Conservation (phyloP, 2,113 vertebrate species). For the Leucopsar rothschildi region DNA sequence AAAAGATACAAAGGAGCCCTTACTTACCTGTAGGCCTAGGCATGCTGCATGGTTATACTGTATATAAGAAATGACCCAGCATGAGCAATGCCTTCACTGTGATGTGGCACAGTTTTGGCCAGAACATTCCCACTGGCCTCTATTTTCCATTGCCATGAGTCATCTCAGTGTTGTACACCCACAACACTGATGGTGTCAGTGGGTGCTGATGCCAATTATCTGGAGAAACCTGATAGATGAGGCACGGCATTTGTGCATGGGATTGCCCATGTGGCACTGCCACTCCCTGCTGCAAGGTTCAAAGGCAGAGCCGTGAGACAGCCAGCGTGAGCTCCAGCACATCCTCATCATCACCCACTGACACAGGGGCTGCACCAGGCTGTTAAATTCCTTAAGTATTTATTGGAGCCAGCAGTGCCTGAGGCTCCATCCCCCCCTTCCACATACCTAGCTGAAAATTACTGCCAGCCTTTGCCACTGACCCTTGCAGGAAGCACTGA, state of each 20-base stretch:
- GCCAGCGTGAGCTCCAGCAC: not conserved
- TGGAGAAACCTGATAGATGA: not conserved
- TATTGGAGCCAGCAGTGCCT: constrained; percentile 63
- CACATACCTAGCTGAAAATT: constrained; percentile 62
- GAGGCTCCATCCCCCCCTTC: constrained; percentile 28
- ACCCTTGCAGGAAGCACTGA: constrained; percentile 56
- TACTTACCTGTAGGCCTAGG: not conserved
- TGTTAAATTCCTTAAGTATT: constrained; percentile 60
- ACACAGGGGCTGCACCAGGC: not conserved
- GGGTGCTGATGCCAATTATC: not conserved
- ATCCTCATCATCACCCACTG: not conserved
- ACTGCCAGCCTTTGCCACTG: constrained; percentile 62
- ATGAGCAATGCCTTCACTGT: constrained; percentile 20
- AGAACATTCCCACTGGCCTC: not conserved
- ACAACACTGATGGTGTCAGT: not conserved
- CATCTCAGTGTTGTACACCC: not conserved
- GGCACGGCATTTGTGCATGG: not conserved
- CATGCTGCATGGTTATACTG: not conserved
- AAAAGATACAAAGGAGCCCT: not conserved
- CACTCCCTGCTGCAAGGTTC: not conserved
- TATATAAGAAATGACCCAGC: constrained; percentile 27
- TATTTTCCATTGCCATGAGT: constrained; percentile 22
- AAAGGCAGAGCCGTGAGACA: not conserved
- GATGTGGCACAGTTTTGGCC: constrained; percentile 8
- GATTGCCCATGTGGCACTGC: not conserved